Conservation (phyloP, 2,797 vertebrate species). For the Cynodonichthys magdalenae region DNA sequence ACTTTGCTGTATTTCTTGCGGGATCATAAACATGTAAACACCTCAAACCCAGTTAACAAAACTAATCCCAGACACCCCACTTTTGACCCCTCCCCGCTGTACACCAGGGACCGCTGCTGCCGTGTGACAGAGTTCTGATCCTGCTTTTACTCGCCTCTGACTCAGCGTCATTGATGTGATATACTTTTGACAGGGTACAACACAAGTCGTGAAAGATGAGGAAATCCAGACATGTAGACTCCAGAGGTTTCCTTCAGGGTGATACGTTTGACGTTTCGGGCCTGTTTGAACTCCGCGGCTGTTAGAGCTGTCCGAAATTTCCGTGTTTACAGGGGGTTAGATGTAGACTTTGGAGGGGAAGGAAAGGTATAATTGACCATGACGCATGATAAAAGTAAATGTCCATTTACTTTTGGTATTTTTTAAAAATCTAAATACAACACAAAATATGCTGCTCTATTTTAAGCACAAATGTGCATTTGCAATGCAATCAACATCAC, state of each 20-base stretch:
- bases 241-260: slow-evolving; percentile 52
- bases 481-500: slow-evolving; percentile 41
- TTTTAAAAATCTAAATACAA: no score
- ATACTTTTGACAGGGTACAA: slow-evolving; percentile 48
- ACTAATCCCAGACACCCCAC: slow-evolving; percentile 56
- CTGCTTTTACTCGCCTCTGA: slow-evolving; percentile 61
- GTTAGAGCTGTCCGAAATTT: slow-evolving; percentile 52
- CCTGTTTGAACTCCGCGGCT: slow-evolving; percentile 61
- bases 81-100: slow-evolving; percentile 45
- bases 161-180: slow-evolving; percentile 51
- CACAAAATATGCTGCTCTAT: not conserved
- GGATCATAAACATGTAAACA: slow-evolving; percentile 55
- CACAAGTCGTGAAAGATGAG: slow-evolving; percentile 54
- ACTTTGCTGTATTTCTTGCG: slow-evolving; percentile 12
- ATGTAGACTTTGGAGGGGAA: slow-evolving; percentile 33
- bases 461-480: slow-evolving; percentile 18
- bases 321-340: slow-evolving; percentile 35
- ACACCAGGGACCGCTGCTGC: slow-evolving; percentile 39
- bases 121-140: slow-evolving; percentile 13
- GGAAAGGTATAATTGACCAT: not conserved
- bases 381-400: no score
- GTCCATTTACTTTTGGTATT: no score
- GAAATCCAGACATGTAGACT: slow-evolving; percentile 59
- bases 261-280: slow-evolving; percentile 36
- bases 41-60: slow-evolving; percentile 39